Conservation (phyloP, 2,797 vertebrate genomes). For the Myotis myotis region DNA sequence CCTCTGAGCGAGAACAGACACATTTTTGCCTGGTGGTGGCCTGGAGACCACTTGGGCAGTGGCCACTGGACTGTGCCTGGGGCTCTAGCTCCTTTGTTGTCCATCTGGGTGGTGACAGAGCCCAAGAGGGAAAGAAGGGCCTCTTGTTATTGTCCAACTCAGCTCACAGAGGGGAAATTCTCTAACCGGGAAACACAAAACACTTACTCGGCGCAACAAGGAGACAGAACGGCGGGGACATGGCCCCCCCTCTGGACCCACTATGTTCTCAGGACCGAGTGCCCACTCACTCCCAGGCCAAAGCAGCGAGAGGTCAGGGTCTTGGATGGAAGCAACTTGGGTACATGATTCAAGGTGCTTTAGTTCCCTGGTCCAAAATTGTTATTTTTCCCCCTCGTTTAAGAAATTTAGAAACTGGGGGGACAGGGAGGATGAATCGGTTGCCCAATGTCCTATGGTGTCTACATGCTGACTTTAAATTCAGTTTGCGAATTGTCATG, state of each 20-base stretch:
- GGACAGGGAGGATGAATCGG: not conserved
- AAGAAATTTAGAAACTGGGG: not conserved
- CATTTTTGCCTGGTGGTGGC: not conserved
- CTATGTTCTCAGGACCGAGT: too few species aligned
- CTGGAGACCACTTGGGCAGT: not conserved
- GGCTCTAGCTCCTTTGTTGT: not conserved
- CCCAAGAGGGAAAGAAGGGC: not conserved
- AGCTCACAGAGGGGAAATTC: not conserved
- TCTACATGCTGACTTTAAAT: not conserved
- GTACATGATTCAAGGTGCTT: not conserved
- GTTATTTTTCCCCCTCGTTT: not conserved
- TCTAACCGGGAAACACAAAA: not conserved
- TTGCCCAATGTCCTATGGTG: not conserved
- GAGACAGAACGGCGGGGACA: not conserved
- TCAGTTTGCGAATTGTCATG: not conserved
- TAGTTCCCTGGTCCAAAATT: too few species aligned
- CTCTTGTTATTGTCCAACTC: not conserved
- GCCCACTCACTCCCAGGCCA: not conserved
- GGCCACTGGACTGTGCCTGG: not conserved
- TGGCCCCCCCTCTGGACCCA: fast-evolving
- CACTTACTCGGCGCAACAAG: too few species aligned
- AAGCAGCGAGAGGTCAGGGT: not conserved
- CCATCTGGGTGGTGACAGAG: not conserved
- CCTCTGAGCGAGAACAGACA: not conserved
- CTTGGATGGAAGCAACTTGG: not conserved